These are phyloP conservation scores for Lacanobia oleracea DNA, from an alignment of 2,888 invertebrate species.

Conservation along the genomic window DNA sequence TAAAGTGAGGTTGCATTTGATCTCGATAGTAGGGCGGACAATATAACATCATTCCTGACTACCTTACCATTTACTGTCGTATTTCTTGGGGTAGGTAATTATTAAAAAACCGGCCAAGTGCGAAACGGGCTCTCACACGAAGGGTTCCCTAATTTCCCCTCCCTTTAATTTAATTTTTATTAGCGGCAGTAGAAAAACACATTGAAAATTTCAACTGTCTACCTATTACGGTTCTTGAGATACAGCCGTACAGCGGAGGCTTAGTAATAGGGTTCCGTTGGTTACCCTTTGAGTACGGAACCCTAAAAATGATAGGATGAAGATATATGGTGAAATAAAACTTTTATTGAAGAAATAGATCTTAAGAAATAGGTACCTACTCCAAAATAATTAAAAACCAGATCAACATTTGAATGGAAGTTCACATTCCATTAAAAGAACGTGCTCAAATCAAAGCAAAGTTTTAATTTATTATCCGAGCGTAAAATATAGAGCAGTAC, in stretches of 20 bases:
- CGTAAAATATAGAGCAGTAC: constrained; percentile 47
- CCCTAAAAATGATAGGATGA: not conserved
- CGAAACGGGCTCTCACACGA: too few relatives aligned
- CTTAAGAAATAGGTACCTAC: too few relatives aligned
- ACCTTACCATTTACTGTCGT: not conserved
- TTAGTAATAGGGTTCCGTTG: too few relatives aligned
- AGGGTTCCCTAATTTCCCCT: too few relatives aligned
- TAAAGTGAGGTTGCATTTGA: constrained; percentile 6
- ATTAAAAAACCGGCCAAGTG: not conserved
- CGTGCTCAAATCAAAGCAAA: constrained; percentile 6
- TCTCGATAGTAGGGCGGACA: constrained; percentile 12
- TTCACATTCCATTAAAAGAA: constrained; percentile 12
- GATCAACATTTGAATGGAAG: not conserved
- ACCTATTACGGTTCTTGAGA: too few relatives aligned
- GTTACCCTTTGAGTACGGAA: too few relatives aligned
- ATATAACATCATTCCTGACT: not conserved
- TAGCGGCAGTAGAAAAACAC: too few relatives aligned
- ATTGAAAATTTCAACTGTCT: too few relatives aligned
- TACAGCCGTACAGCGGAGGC: too few relatives aligned
- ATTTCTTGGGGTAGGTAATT: not conserved
- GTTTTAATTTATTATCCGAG: constrained; percentile 39
- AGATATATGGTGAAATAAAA: not conserved
- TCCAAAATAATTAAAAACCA: not conserved
- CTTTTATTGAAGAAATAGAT: not conserved
- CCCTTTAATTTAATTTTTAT: too few relatives aligned